These are phyloP conservation scores for Sylvilagus floridanus DNA, from an alignment of 2,797 vertebrate genomes.

Conservation along the genomic window DNA sequence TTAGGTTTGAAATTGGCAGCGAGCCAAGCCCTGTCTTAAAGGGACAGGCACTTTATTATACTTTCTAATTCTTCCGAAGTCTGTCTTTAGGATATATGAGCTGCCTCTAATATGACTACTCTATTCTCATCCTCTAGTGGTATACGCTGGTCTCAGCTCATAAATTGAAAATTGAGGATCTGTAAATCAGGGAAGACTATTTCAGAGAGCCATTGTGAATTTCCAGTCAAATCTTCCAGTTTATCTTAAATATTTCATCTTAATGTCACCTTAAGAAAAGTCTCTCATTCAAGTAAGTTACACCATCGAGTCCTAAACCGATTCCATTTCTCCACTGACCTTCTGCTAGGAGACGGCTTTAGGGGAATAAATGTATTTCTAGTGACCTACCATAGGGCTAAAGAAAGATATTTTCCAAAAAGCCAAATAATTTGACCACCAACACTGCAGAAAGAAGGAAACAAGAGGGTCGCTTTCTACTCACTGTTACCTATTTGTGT, in stretches of 20 bases:
- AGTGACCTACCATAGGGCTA: slow-evolving; percentile 65
- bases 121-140: slow-evolving; percentile 91
- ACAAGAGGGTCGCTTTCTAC: not conserved
- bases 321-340: slow-evolving; percentile 87
- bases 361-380: slow-evolving; percentile 45
- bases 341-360: slow-evolving; percentile 83
- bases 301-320: slow-evolving; percentile 88
- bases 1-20: slow-evolving; percentile 88
- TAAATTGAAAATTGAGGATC: slow-evolving; percentile 92
- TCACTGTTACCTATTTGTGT: slow-evolving; percentile 46
- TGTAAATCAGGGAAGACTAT: slow-evolving; percentile 90
- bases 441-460: slow-evolving; percentile 17
- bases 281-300: slow-evolving; percentile 89
- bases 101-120: slow-evolving; percentile 92
- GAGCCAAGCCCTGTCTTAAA: slow-evolving; percentile 89
- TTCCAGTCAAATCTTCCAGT: slow-evolving; percentile 91
- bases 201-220: slow-evolving; percentile 90
- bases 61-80: slow-evolving; percentile 92
- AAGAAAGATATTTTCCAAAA: slow-evolving; percentile 6
- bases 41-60: slow-evolving; percentile 91
- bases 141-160: slow-evolving; percentile 91
- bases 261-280: slow-evolving; percentile 91
- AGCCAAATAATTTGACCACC: slow-evolving; percentile 57
- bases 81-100: slow-evolving; percentile 92
- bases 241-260: slow-evolving; percentile 93